Evolutionary conservation across 2,113 vertebrate genomes (phyloP), one percentile per base, ranked within the genome.

Genomic region (Ginglymostoma cirratum): DNA sequence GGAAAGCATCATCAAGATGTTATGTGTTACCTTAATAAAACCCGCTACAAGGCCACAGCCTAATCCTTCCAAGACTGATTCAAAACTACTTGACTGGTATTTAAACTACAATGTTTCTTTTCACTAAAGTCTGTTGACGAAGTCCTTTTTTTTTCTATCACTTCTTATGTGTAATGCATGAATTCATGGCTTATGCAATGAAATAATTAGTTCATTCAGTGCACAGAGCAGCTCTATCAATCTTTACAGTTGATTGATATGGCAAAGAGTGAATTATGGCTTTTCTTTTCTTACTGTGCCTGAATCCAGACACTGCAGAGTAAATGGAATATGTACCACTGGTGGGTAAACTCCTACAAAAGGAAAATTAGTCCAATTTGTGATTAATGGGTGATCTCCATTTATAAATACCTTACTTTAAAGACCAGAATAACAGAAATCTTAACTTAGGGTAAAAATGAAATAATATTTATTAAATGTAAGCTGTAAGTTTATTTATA

Each of bases 361-460:
- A 96, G 97, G 96, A 96, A 97, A 97, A 97, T 97, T 96, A 97
- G 96, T 80, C 96, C 95, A 96, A 95, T 72, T 76, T 76, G 27
- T 70, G 67, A 95, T 72, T 76, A 95, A 72, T 95, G 38, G 45
- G 94, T 45, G 72, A 95, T 24, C 14, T 34, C 67, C 30, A 45
- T 52, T 95, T 52, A 34, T 52, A 95, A 95, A 70, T 76, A 70
- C 21, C 66, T 24, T 24, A 24, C 42, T 70, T 95, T 95, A 95
- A 95, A 95, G 0, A 23, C 48, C 67, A 72, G 69, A 95, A 76
- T 95, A 30, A 45, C 27, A 30, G 72, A 95, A 72, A 21, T 70
- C 94, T 90, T 52, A 52, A 95, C 48, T 30, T 52, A 34, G 48
- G 69, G 10, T 10, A 95, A 52, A 95, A 72, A 72, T 76, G 10